Percentiles rank a stretch among this genome's conserved stretches.
Evolutionary conservation across 2,797 vertebrate species (phyloP).

Genomic region (Trichosurus vulpecula): DNA sequence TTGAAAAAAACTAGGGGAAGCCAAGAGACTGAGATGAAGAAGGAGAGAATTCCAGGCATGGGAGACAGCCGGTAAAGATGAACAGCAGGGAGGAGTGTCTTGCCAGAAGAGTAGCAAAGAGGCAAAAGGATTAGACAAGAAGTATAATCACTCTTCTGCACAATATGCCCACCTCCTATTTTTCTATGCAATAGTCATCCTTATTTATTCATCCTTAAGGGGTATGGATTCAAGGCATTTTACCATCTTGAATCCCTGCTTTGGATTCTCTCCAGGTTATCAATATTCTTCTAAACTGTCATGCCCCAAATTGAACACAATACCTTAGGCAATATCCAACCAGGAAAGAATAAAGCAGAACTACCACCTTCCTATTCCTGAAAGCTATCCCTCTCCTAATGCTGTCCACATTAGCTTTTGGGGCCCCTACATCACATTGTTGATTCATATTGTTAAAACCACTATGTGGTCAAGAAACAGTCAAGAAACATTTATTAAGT

Average conservation of each 20-base stretch:
- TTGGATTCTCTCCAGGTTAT: neutral
- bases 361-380: neutral
- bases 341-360: neutral
- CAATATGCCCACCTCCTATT: neutral
- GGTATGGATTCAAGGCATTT: neutral
- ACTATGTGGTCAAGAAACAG: neutral
- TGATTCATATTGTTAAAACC: neutral
- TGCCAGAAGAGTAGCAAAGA: neutral
- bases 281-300: no score
- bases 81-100: neutral
- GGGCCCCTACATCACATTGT: neutral
- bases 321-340: neutral
- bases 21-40: neutral
- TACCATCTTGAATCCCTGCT: neutral
- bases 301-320: no score
- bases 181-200: neutral
- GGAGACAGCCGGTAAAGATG: neutral
- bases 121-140: neutral
- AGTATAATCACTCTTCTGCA: neutral
- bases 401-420: neutral
- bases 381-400: neutral
- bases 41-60: neutral
- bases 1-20: neutral
- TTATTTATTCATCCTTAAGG: neutral
- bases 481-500: neutral